Evolutionary conservation across 2,888 invertebrate species (phyloP).

Genomic region (Brachyptera putata): DNA sequence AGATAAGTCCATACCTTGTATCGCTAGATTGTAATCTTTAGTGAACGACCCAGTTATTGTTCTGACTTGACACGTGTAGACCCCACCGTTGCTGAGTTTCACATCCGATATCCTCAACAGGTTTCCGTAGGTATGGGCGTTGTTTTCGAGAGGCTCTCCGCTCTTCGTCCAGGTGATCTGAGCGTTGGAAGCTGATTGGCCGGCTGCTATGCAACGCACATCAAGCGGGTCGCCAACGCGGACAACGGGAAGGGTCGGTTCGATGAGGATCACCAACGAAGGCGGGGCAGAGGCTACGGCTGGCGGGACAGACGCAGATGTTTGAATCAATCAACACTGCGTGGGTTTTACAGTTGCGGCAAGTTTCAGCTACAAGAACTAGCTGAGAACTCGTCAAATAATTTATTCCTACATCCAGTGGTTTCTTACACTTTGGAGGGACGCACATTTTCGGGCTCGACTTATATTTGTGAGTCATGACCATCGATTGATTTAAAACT

Average conservation of each 20-base stretch:
- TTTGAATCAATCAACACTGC: too few relatives aligned
- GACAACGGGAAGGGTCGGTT: slow-evolving; percentile 47
- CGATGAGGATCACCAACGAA: slow-evolving; percentile 39
- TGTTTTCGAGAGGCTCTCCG: slow-evolving; percentile 52
- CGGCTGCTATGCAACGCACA: slow-evolving; percentile 58
- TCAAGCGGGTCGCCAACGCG: slow-evolving; percentile 59
- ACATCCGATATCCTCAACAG: slow-evolving; percentile 57
- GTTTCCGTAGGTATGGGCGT: slow-evolving; percentile 50
- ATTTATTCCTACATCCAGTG: too few relatives aligned
- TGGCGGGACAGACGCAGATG: neutral
- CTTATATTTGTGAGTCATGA: too few relatives aligned
- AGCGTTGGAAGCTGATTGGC: slow-evolving; percentile 47
- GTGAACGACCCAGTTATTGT: slow-evolving; percentile 50
- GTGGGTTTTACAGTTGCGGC: too few relatives aligned
- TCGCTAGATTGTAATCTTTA: slow-evolving; percentile 54
- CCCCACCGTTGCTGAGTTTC: slow-evolving; percentile 58
- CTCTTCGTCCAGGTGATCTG: slow-evolving; percentile 57
- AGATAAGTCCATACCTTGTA: slow-evolving; percentile 59
- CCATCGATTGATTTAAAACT: too few relatives aligned
- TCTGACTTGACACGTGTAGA: slow-evolving; percentile 62
- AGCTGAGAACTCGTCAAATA: too few relatives aligned
- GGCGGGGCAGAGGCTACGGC: neutral
- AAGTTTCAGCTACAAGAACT: too few relatives aligned
- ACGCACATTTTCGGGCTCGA: too few relatives aligned
- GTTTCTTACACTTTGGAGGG: too few relatives aligned